Conservation (phyloP, 2,888 invertebrate genomes). For the Oeneis ivallda region DNA sequence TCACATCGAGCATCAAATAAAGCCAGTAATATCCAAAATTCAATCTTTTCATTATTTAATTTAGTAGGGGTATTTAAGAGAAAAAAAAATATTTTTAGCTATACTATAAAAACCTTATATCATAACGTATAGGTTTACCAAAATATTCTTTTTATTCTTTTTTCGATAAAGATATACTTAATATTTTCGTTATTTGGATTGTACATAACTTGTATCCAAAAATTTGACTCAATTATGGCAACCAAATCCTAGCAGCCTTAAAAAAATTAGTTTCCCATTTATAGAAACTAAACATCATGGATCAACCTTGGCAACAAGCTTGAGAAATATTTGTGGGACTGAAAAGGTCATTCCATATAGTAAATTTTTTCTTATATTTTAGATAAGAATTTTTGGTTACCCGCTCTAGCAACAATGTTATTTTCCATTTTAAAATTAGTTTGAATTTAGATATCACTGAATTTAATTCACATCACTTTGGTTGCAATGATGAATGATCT, state of each 20-base stretch:
- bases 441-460: slow-evolving; percentile 19
- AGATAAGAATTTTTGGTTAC: neutral
- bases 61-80: neutral
- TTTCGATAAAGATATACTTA: no score
- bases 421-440: neutral
- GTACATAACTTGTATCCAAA: no score
- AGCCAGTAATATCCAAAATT: slow-evolving; percentile 26
- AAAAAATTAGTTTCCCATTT: no score
- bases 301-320: no score
- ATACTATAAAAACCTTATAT: neutral
- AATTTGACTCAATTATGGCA: no score
- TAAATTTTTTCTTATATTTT: no score
- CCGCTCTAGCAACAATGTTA: neutral
- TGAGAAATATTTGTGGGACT: neutral
- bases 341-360: no score
- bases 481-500: slow-evolving; percentile 25
- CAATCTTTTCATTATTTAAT: neutral
- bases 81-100: neutral
- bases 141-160: no score
- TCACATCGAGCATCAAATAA: slow-evolving; percentile 25
- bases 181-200: no score
- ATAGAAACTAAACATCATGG: no score
- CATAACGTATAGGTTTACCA: no score
- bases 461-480: slow-evolving; percentile 15
- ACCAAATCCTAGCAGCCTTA: no score